Percentiles rank a stretch among this genome's conserved stretches.
These are phyloP conservation scores for Melanogrammus aeglefinus DNA, from an alignment of 2,797 vertebrate genomes.

Conservation along the genomic window DNA sequence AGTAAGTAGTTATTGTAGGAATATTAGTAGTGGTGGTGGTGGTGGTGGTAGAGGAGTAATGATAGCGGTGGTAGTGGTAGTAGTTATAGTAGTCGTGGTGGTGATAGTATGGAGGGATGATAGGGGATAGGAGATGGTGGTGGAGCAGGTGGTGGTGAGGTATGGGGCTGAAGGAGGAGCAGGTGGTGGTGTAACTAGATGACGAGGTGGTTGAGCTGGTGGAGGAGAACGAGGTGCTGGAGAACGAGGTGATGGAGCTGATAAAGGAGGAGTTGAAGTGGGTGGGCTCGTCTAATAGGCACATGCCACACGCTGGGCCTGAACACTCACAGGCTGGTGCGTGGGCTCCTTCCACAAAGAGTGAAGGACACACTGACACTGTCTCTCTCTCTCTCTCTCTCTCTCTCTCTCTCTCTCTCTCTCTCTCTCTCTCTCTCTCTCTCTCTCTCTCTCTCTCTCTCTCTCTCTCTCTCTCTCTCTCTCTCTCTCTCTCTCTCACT, in stretches of 20 bases:
- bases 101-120: background rate
- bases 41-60: background rate
- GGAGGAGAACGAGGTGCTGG: background rate
- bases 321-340: conserved; percentile 38
- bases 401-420: no score
- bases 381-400: no score
- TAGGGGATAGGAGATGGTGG: background rate
- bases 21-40: background rate
- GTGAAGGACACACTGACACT: conserved; percentile 2
- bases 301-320: conserved; percentile 32
- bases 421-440: no score
- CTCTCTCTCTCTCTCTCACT: background rate
- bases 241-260: background rate
- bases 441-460: no score
- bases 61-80: background rate
- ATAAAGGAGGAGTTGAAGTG: background rate
- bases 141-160: no score
- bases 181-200: no score
- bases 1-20: background rate
- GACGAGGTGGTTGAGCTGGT: no score
- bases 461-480: no score
- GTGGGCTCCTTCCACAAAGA: conserved; percentile 47
- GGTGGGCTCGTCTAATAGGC: background rate
- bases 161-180: no score
- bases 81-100: background rate